A percentile compares a stretch with the other conserved stretches of the same genome.
Conservation (phyloP, 2,797 vertebrate species). For the Iguana delicatissima region DNA sequence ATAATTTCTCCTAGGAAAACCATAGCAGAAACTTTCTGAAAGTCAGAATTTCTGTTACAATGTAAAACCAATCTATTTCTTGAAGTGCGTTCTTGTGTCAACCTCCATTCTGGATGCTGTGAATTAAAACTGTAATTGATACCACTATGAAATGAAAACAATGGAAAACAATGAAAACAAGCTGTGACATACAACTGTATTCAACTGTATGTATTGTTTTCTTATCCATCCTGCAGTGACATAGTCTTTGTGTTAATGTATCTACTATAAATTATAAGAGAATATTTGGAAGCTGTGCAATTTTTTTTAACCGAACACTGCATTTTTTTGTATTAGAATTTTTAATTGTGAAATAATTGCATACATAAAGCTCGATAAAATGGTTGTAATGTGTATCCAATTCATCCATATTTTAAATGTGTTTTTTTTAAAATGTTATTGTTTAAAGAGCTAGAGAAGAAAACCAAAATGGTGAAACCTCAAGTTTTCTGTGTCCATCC, state of each 20-base stretch:
- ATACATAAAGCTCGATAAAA: conserved; percentile 79
- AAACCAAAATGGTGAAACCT: neutral
- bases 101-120: conserved; percentile 59
- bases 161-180: conserved; percentile 57
- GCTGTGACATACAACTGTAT: conserved; percentile 19
- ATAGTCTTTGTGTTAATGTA: conserved; percentile 62
- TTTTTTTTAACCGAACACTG: conserved; percentile 64
- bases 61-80: conserved; percentile 40
- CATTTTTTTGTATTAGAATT: conserved; percentile 70
- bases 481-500: neutral
- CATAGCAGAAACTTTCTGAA: conserved; percentile 32
- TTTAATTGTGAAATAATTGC: conserved; percentile 69
- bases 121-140: conserved; percentile 48
- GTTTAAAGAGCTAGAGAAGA: neutral
- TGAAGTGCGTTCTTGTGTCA: conserved; percentile 24
- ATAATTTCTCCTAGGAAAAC: conserved; percentile 29
- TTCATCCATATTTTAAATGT: conserved; percentile 47
- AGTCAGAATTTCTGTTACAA: conserved; percentile 36
- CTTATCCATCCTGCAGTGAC: conserved; percentile 57
- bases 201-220: conserved; percentile 41
- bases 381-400: conserved; percentile 19
- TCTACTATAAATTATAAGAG: conserved; percentile 50
- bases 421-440: neutral
- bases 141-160: conserved; percentile 62
- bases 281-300: conserved; percentile 39